Base-by-base conservation (phyloP, 2,888 invertebrate genomes). In the Criorhina ranunculi region DNA sequence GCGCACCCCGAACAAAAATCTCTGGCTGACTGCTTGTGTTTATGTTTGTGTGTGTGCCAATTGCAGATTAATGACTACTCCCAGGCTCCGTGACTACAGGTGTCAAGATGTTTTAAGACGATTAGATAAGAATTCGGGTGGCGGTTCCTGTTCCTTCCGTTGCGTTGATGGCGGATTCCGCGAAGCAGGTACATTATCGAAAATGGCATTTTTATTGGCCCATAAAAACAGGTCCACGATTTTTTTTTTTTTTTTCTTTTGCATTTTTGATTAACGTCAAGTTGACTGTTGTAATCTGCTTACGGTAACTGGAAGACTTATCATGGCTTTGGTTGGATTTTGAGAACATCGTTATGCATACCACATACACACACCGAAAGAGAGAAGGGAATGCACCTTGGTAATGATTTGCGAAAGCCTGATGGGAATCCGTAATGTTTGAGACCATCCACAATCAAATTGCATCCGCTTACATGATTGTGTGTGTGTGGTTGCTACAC, bases 151-250 rank as follows among this genome's bases (percentile, higher is more conserved):
- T n/a, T n/a, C n/a, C n/a, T n/a, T n/a, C n/a, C n/a, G n/a, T n/a
- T n/a, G n/a, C n/a, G n/a, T n/a, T n/a, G n/a, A n/a, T n/a, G 8
- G 11, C 11, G 35, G 17, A 35, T 35, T 9, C 40, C 40, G 12
- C 57, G 51, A 64, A 77, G 29, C 57, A 64, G 80, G 69, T 80
- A 88, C 88, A 88, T 88, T 88, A 89, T 88, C 89, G 91, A 89
- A 91, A 91, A 91, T 91, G 91, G 89, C 89, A 88, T 90, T 91
- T 91, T 91, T 91, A 91, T 91, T 91, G 90, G 90, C 89, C 90
- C 89, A 91, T 91, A 90, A 91, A 91, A 90, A 89, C 88, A 88
- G 87, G 88, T 89, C 86, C 46, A 57, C 29, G 29, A 29, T 55
- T 70, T 66, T 24, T 24, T 24, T 24, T 24, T 24, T 24, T 24